Evolutionary conservation across 2,888 invertebrate genomes (phyloP), one percentile per base, ranked within the genome.

Genomic region (Entomobrya proxima): DNA sequence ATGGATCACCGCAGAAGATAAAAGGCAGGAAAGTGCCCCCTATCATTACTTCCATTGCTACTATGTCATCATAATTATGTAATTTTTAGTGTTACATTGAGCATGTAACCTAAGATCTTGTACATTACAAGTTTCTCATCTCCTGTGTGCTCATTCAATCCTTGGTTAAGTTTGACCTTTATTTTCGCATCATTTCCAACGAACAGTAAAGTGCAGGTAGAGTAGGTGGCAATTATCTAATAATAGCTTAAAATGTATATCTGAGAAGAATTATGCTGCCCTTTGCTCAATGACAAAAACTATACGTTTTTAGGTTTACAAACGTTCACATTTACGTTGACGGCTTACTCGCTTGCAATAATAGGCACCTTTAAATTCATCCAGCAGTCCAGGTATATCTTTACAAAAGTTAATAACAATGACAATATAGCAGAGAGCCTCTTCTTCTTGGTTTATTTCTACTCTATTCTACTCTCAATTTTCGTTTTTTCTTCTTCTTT

Each of bases 1-100:
- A 67, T 67, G 27, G 37, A 37, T 67, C 67, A 37, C 44, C 44
- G 15, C 37, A n/a, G 37, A 5, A 21, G 37, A 67, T 21, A 67
- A 67, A 37, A 58, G 67, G 30, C 67, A 67, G 67, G 67, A 67
- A 67, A 40, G 21, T 67, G 67, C 37, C 37, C 67, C 24, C 67
- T 40, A 37, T 67, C 37, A 67, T 67, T 67, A 67, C 21, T 6
- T 15, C 4, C n/a, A 18, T 18, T 27, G 11, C 13, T 67, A 67
- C 21, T 67, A 67, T 40, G 13, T 21, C 37, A 18, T 21, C 67
- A 21, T 67, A 67, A 67, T 67, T 37, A 67, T 32, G 37, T 67
- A 37, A 37, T 67, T 32, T 40, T 67, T n/a, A n/a, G n/a, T n/a
- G n/a, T n/a, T n/a, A n/a, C n/a, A n/a, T n/a, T n/a, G n/a, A n/a